Conservation (phyloP, 2,113 vertebrate genomes). For the Sinocyclocheilus maitianheensis region DNA sequence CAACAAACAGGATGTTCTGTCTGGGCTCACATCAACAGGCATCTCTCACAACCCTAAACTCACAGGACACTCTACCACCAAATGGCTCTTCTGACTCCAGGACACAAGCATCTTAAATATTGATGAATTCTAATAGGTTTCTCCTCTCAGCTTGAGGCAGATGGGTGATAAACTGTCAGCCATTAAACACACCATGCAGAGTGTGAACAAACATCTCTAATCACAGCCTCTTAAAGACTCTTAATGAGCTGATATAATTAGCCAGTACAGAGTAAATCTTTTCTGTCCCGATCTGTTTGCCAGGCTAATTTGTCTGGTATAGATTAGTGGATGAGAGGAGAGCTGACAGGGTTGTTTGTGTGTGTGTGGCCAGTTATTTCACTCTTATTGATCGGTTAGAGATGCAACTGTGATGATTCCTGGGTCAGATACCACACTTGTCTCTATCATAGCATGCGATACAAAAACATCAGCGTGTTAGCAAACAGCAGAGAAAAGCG, state of each 20-base stretch:
- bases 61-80: not conserved
- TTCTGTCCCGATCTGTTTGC: conserved; percentile 65
- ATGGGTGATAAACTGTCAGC: conserved; percentile 74
- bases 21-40: not conserved
- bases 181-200: conserved; percentile 78
- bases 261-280: conserved; percentile 79
- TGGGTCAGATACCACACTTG: not conserved
- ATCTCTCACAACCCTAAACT: conserved; percentile 6
- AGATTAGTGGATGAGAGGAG: conserved; percentile 58
- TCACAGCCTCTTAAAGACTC: conserved; percentile 86
- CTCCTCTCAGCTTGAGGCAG: conserved; percentile 67
- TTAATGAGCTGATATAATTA: conserved; percentile 91
- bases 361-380: conserved; percentile 57
- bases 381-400: conserved; percentile 64
- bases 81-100: conserved; percentile 52
- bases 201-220: conserved; percentile 79
- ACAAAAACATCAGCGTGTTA: not conserved
- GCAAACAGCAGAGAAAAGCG: not conserved
- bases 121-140: conserved; percentile 85
- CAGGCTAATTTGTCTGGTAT: conserved; percentile 66
- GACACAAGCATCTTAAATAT: conserved; percentile 81
- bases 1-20: not conserved
- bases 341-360: conserved; percentile 41
- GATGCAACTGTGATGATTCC: not conserved
- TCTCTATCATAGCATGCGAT: not conserved